Evolutionary conservation across 2,113 vertebrate species (phyloP).

Genomic region (Philantomba maxwellii): DNA sequence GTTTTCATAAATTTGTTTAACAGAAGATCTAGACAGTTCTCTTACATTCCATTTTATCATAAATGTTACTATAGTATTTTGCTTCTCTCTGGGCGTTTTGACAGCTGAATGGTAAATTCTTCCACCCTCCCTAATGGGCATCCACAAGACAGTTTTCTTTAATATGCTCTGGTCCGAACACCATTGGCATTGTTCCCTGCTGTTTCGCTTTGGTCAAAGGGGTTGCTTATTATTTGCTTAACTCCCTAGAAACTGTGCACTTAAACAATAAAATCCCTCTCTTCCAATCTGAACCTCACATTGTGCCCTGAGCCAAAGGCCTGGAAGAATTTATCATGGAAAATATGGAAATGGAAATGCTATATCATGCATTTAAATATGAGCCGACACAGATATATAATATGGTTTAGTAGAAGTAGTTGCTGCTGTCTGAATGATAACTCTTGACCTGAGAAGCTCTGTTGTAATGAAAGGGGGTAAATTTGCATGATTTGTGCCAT

Average conservation of each 20-base stretch:
- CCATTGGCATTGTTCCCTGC: neutral
- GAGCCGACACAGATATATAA: conserved; percentile 32
- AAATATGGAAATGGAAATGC: neutral
- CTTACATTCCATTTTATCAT: neutral
- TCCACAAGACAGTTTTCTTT: neutral
- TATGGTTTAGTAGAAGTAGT: conserved; percentile 23
- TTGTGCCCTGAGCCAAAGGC: conserved; percentile 13
- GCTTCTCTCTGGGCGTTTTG: neutral
- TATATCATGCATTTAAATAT: conserved; percentile 28
- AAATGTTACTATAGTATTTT: neutral
- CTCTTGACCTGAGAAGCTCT: conserved; percentile 62
- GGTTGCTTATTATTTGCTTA: conserved; percentile 33
- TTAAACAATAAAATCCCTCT: conserved; percentile 34
- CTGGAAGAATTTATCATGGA: conserved; percentile 12
- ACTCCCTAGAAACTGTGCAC: conserved; percentile 15
- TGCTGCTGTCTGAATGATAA: conserved; percentile 60
- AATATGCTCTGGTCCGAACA: neutral
- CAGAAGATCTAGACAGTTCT: neutral
- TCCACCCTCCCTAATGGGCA: neutral
- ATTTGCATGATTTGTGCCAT: conserved; percentile 70
- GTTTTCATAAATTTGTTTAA: neutral
- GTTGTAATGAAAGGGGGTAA: conserved; percentile 46
- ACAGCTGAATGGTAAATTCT: neutral
- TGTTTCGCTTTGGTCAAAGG: neutral
- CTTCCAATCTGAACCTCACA: neutral